Evolutionary conservation across 1,140 invertebrate species (phyloP).

Genomic region (Plutomurus gul): DNA sequence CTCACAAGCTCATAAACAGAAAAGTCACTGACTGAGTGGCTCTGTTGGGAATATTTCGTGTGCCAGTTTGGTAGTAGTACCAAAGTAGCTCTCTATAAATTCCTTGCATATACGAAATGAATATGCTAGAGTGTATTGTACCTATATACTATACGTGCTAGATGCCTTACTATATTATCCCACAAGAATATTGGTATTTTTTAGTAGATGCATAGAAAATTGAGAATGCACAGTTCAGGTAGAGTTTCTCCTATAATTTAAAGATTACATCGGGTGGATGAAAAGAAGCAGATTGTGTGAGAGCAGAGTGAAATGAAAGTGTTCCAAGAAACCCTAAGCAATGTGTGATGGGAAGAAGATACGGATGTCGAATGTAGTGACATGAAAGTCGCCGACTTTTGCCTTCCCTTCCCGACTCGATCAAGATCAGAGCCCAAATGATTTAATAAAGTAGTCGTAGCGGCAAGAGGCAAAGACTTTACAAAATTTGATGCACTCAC

Average conservation of each 20-base stretch:
- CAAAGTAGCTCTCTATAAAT: neutral
- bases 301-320: neutral
- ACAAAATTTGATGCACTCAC: neutral
- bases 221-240: neutral
- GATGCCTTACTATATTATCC: too few relatives aligned
- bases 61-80: neutral
- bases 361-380: neutral
- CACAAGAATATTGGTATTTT: too few relatives aligned
- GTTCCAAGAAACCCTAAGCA: too few relatives aligned
- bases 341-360: neutral
- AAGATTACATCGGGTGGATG: constrained; percentile 16
- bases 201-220: neutral
- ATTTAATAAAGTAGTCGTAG: constrained; percentile 27
- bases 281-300: constrained; percentile 15
- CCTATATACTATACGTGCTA: too few relatives aligned
- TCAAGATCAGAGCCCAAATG: constrained; percentile 8
- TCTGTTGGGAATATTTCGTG: neutral
- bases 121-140: too few relatives aligned
- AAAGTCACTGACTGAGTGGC: neutral
- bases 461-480: constrained; percentile 1
- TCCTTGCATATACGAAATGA: too few relatives aligned
- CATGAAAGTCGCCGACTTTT: constrained; percentile 15
- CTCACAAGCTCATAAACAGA: neutral
- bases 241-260: constrained; percentile 9
- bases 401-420: neutral